phyloP scores from a whole-genome alignment of 1,140 invertebrate species.

The Pomacea maculata region DNA sequence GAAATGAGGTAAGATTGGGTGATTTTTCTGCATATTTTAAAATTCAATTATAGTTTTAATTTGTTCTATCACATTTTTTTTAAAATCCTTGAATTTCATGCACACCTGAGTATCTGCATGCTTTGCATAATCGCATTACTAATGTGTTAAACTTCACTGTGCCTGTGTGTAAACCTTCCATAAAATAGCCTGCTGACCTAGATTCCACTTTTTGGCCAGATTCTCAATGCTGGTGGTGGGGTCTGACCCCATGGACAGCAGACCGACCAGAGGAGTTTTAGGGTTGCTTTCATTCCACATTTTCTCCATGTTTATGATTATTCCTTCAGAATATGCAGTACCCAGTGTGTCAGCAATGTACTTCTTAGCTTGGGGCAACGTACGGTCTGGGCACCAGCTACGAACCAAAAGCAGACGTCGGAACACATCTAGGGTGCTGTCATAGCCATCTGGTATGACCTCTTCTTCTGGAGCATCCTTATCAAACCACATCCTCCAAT shows the following conservation, averaged over 20 bases:
- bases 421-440: slow-evolving; percentile 86
- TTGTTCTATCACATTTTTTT: no score
- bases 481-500: slow-evolving; percentile 93
- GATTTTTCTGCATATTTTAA: no score
- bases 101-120: no score
- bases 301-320: slow-evolving; percentile 55
- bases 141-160: no score
- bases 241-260: slow-evolving; percentile 63
- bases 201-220: slow-evolving; percentile 54
- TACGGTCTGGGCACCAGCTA: slow-evolving; percentile 91
- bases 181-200: slow-evolving; percentile 37
- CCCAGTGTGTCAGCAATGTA: slow-evolving; percentile 92
- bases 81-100: no score
- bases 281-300: slow-evolving; percentile 52
- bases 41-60: no score
- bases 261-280: slow-evolving; percentile 54
- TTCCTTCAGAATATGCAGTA: slow-evolving; percentile 64
- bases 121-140: no score
- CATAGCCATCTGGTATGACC: slow-evolving; percentile 88
- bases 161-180: no score
- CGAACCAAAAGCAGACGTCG: slow-evolving; percentile 87
- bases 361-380: slow-evolving; percentile 88
- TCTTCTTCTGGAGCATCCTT: slow-evolving; percentile 91
- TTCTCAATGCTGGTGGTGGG: slow-evolving; percentile 60
- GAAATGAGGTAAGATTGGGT: no score